Evolutionary conservation across 2,888 invertebrate genomes (phyloP).

Genomic region (Diarsia rubi): DNA sequence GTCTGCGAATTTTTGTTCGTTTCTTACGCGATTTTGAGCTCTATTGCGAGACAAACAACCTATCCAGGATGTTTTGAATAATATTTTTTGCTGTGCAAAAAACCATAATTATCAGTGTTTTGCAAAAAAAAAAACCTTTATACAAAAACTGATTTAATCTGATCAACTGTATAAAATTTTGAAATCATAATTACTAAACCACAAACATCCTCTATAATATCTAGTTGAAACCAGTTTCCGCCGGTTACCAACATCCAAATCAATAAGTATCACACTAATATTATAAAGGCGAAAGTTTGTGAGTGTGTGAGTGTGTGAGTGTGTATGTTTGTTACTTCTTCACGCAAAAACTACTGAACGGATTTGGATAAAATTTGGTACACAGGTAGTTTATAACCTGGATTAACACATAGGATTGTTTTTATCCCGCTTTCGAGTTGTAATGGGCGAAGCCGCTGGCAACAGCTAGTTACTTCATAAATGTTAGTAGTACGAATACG

Average conservation of each 20-base stretch:
- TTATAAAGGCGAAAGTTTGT: no score
- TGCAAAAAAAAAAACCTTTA: background rate
- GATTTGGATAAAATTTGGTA: no score
- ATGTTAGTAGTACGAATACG: background rate
- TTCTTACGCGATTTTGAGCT: slow-evolving; percentile 1
- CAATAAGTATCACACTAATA: no score
- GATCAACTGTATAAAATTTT: background rate
- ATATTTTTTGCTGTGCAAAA: background rate
- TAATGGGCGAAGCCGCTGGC: no score
- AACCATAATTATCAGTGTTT: no score
- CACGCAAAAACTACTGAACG: no score
- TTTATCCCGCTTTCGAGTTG: no score
- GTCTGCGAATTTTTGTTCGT: slow-evolving; percentile 41
- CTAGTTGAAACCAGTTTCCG: slow-evolving; percentile 27
- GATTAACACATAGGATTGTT: no score
- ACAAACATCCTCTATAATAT: background rate
- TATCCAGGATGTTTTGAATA: background rate
- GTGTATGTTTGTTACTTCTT: no score
- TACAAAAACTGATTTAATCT: background rate
- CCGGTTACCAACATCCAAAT: background rate
- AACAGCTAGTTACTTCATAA: no score
- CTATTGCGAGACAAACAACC: background rate
- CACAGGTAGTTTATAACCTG: no score
- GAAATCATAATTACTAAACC: background rate
- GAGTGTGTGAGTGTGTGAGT: no score